phyloP scores from a whole-genome alignment of 2,888 invertebrate genomes.

The Drosophila falleni region DNA sequence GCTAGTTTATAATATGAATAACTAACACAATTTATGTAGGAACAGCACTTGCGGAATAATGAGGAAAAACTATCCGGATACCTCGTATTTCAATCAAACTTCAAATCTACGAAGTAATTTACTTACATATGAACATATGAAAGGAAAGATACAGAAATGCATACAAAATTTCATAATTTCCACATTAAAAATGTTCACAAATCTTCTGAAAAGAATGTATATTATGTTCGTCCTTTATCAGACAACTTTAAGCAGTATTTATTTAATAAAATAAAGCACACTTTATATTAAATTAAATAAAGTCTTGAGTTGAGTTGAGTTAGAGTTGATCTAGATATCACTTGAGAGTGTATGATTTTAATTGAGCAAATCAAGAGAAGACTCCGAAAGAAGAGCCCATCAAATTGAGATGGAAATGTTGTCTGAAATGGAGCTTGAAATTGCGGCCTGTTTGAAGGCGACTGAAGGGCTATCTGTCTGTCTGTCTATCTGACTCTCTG shows the following conservation, averaged over 20 bases:
- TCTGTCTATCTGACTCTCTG: not conserved
- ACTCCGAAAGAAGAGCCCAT: not conserved
- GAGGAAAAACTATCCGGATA: too few species aligned
- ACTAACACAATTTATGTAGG: too few species aligned
- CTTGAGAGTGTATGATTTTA: conserved; percentile 49
- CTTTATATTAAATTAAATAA: conserved; percentile 16
- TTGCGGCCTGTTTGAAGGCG: conserved; percentile 39
- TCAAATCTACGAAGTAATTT: too few species aligned
- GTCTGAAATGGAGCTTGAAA: conserved; percentile 54
- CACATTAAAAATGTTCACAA: not conserved
- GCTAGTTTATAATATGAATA: too few species aligned
- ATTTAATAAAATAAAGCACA: conserved; percentile 3
- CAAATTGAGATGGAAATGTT: conserved; percentile 31
- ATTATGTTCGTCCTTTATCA: too few species aligned
- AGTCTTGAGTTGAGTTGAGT: conserved; percentile 10
- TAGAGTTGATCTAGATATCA: conserved; percentile 9
- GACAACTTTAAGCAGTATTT: not conserved
- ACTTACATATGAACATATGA: too few species aligned
- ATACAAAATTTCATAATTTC: too few species aligned
- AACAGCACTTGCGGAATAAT: too few species aligned
- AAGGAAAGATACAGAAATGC: too few species aligned
- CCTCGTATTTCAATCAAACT: too few species aligned
- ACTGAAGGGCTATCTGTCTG: conserved; percentile 23
- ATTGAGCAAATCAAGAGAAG: conserved; percentile 54
- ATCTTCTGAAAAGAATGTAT: not conserved